phyloP scores from a whole-genome alignment of 2,888 invertebrate genomes.

The Schizotus pectinicornis region DNA sequence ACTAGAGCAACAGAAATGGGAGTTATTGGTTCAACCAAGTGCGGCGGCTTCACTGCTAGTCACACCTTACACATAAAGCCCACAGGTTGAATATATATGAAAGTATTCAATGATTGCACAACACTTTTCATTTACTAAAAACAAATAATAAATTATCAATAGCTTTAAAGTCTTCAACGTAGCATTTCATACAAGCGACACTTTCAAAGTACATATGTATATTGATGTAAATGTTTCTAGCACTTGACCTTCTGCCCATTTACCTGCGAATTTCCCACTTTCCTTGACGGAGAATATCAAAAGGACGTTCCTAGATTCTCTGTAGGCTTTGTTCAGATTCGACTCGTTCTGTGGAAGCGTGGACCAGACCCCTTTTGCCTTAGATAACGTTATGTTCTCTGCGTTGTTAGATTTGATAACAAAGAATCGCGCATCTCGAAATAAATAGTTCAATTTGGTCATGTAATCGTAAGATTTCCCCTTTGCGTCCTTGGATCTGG shows the following conservation, averaged over 20 bases:
- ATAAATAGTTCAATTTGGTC: conserved; percentile 91
- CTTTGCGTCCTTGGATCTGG: conserved; percentile 56
- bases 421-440: conserved; percentile 93
- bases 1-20: too few relatives aligned
- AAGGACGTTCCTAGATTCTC: conserved; percentile 91
- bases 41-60: too few relatives aligned
- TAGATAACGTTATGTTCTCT: conserved; percentile 93
- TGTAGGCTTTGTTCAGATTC: conserved; percentile 92
- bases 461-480: conserved; percentile 82
- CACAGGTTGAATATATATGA: too few relatives aligned
- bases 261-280: conserved; percentile 85
- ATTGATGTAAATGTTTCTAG: too few relatives aligned
- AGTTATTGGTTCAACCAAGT: too few relatives aligned
- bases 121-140: too few relatives aligned
- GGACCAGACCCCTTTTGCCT: conserved; percentile 97
- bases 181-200: too few relatives aligned
- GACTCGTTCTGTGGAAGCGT: conserved; percentile 97
- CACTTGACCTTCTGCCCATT: background rate
- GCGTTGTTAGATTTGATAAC: conserved; percentile 98
- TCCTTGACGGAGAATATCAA: conserved; percentile 97
- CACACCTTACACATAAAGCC: too few relatives aligned
- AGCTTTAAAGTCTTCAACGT: too few relatives aligned
- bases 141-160: too few relatives aligned
- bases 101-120: too few relatives aligned
- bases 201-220: too few relatives aligned